phyloP scores from a whole-genome alignment of 23 tunicate species.

The Trididemnum miniatum region DNA sequence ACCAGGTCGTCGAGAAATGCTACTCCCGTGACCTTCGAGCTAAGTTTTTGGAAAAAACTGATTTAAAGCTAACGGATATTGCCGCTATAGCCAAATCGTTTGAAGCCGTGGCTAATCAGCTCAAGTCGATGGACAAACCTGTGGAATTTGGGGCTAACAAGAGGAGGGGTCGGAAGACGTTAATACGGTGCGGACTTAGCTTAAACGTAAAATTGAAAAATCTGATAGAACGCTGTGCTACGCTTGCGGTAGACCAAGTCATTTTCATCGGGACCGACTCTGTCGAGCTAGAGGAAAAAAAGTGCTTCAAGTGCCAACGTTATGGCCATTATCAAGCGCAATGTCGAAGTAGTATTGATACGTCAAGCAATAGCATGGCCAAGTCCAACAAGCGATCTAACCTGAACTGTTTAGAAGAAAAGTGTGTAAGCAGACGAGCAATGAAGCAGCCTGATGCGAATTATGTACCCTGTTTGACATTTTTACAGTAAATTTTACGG shows the following conservation, averaged over 20 bases:
- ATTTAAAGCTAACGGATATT: neutral
- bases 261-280: neutral
- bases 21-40: neutral
- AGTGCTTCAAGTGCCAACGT: neutral
- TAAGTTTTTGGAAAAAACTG: neutral
- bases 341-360: neutral
- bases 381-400: too few relatives aligned
- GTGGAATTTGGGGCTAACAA: neutral
- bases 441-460: neutral
- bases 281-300: neutral
- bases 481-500: neutral
- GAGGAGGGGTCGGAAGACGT: neutral
- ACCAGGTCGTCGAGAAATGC: neutral
- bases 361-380: neutral
- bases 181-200: neutral
- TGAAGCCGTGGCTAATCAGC: neutral
- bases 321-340: neutral
- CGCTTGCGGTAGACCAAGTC: neutral
- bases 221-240: neutral
- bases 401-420: neutral
- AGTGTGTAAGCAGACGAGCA: neutral
- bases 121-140: neutral
- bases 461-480: neutral
- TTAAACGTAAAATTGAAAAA: neutral
- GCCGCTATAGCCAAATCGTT: neutral